phyloP scores from a whole-genome alignment of 2,797 vertebrate species.

The Helicolenus hilgendorfi region DNA sequence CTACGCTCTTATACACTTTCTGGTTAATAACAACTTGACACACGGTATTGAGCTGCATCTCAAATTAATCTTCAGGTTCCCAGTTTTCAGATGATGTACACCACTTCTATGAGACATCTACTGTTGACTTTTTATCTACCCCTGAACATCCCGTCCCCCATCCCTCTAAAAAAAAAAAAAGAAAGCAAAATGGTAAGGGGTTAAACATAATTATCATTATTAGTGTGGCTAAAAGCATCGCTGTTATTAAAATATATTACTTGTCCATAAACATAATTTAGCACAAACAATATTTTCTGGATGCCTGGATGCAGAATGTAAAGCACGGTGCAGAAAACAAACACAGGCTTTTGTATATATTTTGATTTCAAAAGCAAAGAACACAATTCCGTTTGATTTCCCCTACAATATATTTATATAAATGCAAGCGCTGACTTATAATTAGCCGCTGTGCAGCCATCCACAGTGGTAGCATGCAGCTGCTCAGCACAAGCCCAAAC shows the following conservation, averaged over 20 bases:
- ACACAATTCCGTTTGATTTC: constrained; percentile 30
- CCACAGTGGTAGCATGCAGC: constrained; percentile 41
- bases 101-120: too few species aligned
- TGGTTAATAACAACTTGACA: too few species aligned
- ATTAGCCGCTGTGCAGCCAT: constrained; percentile 57
- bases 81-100: too few species aligned
- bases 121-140: too few species aligned
- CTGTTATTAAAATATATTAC: constrained; percentile 41
- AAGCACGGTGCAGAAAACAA: constrained; percentile 4
- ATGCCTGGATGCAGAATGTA: not conserved
- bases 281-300: constrained; percentile 9
- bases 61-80: too few species aligned
- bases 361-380: constrained; percentile 26
- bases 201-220: constrained; percentile 19
- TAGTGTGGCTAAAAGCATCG: not conserved
- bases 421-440: constrained; percentile 51
- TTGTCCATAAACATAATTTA: constrained; percentile 18
- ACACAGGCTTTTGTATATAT: not conserved
- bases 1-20: too few species aligned
- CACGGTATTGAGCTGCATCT: too few species aligned
- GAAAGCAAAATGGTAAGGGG: too few species aligned
- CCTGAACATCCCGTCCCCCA: too few species aligned
- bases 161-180: too few species aligned
- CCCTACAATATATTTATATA: constrained; percentile 42
- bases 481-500: constrained; percentile 39